Conservation (phyloP, 2,797 vertebrate genomes). For the Dallia pectoralis region DNA sequence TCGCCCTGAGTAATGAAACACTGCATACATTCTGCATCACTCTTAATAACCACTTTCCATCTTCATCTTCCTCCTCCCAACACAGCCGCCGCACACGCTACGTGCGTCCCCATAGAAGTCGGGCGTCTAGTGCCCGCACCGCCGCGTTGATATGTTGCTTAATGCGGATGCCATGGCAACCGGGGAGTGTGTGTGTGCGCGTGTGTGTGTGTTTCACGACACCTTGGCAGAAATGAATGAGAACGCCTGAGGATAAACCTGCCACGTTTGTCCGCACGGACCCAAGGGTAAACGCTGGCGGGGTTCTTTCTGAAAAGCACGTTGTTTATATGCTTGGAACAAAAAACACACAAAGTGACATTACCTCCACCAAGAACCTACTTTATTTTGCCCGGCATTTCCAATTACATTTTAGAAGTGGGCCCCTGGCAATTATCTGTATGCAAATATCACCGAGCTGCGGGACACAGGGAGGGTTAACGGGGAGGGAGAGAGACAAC, state of each 20-base stretch:
- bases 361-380: neutral
- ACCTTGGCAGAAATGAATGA: slow-evolving; percentile 7
- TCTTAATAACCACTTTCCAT: neutral
- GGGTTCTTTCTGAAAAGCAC: neutral
- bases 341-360: neutral
- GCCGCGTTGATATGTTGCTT: slow-evolving; percentile 18
- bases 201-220: slow-evolving; percentile 12
- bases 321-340: slow-evolving; percentile 5
- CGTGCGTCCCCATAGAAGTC: slow-evolving; percentile 36
- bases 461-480: neutral
- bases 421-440: slow-evolving; percentile 35
- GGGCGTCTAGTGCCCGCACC: slow-evolving; percentile 25
- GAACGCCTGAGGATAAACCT: neutral
- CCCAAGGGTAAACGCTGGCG: slow-evolving; percentile 4
- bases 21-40: slow-evolving; percentile 20
- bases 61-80: slow-evolving; percentile 6
- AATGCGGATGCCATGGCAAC: slow-evolving; percentile 43
- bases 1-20: slow-evolving; percentile 40
- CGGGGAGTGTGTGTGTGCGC: slow-evolving; percentile 19
- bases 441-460: slow-evolving; percentile 30
- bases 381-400: slow-evolving; percentile 25
- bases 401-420: slow-evolving; percentile 31
- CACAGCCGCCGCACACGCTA: slow-evolving; percentile 1
- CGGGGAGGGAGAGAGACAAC: neutral
- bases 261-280: neutral